A percentile compares a stretch with the other conserved stretches of the same genome.
Conservation (phyloP, 2,888 invertebrate genomes). For the Julus scanicus region DNA sequence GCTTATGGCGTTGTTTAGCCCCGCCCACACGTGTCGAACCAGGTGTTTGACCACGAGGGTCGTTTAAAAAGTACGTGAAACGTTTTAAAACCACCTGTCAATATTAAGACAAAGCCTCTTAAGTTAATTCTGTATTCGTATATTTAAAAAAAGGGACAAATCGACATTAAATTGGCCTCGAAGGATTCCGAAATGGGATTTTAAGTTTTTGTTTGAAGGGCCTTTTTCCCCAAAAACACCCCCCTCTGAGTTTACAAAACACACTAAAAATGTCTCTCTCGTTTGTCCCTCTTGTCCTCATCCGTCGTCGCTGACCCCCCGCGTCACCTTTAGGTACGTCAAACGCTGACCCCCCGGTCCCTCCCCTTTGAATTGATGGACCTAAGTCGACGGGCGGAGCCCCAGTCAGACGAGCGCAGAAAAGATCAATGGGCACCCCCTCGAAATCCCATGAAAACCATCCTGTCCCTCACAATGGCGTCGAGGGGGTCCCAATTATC, state of each 20-base stretch:
- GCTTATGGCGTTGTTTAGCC: no score
- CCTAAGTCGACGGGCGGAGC: constrained; percentile 1
- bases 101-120: no score
- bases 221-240: no score
- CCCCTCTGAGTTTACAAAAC: neutral
- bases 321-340: neutral
- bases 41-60: no score
- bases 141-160: no score
- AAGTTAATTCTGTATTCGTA: no score
- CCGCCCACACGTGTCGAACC: no score
- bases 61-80: no score
- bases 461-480: neutral
- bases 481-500: constrained; percentile 1
- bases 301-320: neutral
- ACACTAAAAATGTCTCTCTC: neutral
- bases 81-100: no score
- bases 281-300: neutral
- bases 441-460: neutral
- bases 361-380: neutral
- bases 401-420: neutral
- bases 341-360: neutral
- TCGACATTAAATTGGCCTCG: no score
- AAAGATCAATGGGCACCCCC: neutral
- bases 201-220: neutral
- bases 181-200: neutral